Evolutionary conservation across 1,140 invertebrate genomes (phyloP).

Genomic region (Cheumatopsyche charites): DNA sequence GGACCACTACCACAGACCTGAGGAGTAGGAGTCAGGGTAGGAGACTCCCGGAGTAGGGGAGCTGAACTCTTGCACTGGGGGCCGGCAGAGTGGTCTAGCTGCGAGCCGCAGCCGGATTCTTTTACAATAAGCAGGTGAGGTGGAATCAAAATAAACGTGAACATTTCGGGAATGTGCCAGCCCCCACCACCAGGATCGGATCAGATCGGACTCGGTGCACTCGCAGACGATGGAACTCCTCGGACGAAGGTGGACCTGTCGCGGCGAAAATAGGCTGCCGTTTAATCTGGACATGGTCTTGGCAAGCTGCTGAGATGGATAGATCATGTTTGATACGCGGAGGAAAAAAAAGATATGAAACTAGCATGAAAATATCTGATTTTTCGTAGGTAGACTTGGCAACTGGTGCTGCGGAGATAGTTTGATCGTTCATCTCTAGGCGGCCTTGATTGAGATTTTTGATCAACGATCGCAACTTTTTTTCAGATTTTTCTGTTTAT

Average conservation of each 20-base stretch:
- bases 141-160: constrained; percentile 48
- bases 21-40: too few species aligned
- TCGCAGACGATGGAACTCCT: neutral
- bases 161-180: constrained; percentile 42
- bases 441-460: too few species aligned
- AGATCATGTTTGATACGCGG: neutral
- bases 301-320: neutral
- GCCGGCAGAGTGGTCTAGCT: neutral
- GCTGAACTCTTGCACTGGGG: neutral
- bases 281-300: constrained; percentile 9
- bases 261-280: constrained; percentile 4
- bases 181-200: constrained; percentile 31
- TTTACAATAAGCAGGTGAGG: constrained; percentile 47
- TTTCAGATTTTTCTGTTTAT: too few species aligned
- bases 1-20: neutral
- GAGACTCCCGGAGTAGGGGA: too few species aligned
- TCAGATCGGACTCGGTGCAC: neutral
- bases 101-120: constrained; percentile 32
- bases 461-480: too few species aligned
- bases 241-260: too few species aligned
- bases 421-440: too few species aligned
- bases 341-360: neutral
- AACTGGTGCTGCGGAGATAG: too few species aligned
- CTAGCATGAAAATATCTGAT: neutral
- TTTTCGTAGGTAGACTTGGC: neutral